phyloP scores from a whole-genome alignment of 2,888 invertebrate genomes.

The Protodeltote pygarga region DNA sequence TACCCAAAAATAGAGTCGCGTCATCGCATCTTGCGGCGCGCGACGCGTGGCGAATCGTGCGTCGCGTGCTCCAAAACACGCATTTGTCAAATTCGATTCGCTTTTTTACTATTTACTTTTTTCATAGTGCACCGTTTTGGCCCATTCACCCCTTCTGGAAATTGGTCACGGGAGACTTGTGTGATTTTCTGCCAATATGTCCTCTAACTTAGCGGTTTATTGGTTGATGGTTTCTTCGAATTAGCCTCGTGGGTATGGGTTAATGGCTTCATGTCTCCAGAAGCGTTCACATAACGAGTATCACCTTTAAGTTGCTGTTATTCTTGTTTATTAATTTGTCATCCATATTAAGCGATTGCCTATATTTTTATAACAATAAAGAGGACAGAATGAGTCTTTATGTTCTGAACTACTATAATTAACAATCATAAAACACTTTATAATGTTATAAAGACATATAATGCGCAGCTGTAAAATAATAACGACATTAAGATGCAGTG shows the following conservation, averaged over 20 bases:
- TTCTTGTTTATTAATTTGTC: constrained; percentile 32
- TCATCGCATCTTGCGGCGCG: constrained; percentile 56
- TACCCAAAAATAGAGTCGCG: constrained; percentile 56
- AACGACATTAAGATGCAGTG: constrained; percentile 17
- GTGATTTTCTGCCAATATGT: constrained; percentile 78
- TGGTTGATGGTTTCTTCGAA: constrained; percentile 53
- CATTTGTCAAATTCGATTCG: constrained; percentile 84
- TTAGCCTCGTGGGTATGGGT: constrained; percentile 60
- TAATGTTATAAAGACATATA: constrained; percentile 19
- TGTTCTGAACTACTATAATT: constrained; percentile 31
- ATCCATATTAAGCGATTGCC: constrained; percentile 7
- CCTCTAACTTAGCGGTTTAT: constrained; percentile 76
- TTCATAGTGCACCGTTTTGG: constrained; percentile 63
- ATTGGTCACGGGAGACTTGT: constrained; percentile 81
- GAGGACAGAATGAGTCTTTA: constrained; percentile 19
- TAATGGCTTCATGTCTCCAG: constrained; percentile 20
- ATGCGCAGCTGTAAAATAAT: constrained; percentile 12
- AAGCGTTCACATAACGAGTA: constrained; percentile 19
- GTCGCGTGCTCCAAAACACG: constrained; percentile 84
- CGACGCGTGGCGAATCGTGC: constrained; percentile 65
- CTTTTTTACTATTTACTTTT: constrained; percentile 81
- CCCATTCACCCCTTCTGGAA: constrained; percentile 69
- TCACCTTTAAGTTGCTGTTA: constrained; percentile 14
- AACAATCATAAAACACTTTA: constrained; percentile 34
- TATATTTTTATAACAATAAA: constrained; percentile 22